Conservation (phyloP, 37 sponge, comb jelly and placozoan genomes). For the Chondrilla cf. caribensis region DNA sequence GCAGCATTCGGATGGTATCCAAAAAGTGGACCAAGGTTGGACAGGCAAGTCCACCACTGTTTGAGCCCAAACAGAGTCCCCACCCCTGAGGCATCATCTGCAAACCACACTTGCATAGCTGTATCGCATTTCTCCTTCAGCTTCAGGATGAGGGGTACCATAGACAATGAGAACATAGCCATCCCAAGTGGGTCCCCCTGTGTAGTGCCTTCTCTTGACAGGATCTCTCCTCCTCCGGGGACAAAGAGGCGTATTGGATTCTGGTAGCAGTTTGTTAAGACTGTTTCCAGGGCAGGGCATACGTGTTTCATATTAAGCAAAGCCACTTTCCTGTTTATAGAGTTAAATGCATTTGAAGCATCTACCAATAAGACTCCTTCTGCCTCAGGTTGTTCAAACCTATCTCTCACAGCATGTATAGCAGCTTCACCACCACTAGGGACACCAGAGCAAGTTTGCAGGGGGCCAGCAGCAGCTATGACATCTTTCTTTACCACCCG, state of each 20-base stretch:
- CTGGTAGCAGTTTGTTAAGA: conserved; percentile 20
- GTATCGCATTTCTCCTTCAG: conserved; percentile 12
- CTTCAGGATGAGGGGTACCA: conserved; percentile 16
- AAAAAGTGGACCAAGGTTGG: conserved; percentile 12
- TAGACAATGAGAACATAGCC: conserved; percentile 12
- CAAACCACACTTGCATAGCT: conserved; percentile 20
- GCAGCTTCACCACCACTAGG: conserved; percentile 14
- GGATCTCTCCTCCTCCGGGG: conserved; percentile 17
- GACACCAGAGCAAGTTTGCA: conserved; percentile 22
- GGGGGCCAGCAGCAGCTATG: conserved; percentile 9
- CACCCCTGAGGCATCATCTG: conserved; percentile 14
- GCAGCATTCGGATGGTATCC: conserved; percentile 23
- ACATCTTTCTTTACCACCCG: conserved; percentile 5
- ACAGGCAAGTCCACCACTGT: conserved; percentile 24
- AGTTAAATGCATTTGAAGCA: conserved; percentile 22
- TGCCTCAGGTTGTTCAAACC: neutral
- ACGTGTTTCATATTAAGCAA: conserved; percentile 11
- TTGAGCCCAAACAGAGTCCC: neutral
- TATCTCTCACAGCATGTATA: neutral
- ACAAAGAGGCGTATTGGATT: conserved; percentile 12
- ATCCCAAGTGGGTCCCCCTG: conserved; percentile 16
- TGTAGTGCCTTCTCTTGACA: conserved; percentile 17
- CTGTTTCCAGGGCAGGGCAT: conserved; percentile 18
- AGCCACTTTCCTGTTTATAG: conserved; percentile 14
- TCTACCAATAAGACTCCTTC: conserved; percentile 14